Conservation (phyloP, 2,113 vertebrate species). For the Psettodes erumei region DNA sequence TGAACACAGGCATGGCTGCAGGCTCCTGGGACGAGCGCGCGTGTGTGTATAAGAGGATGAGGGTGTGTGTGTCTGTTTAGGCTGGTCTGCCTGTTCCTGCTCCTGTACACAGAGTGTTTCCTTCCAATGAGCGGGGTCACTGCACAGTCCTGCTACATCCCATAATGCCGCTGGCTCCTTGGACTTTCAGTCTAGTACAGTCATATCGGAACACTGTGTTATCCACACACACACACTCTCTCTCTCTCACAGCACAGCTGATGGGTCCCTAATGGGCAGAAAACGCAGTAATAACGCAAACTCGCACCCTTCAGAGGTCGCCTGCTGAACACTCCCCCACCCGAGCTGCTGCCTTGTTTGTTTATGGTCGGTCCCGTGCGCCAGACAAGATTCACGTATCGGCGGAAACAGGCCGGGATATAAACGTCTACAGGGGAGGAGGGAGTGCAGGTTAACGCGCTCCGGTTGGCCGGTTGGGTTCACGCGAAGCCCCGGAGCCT, state of each 20-base stretch:
- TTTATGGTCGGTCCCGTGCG: constrained; percentile 72
- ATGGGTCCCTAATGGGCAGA: not conserved
- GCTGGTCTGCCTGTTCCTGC: constrained; percentile 61
- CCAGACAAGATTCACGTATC: constrained; percentile 60
- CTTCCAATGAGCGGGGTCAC: constrained; percentile 74
- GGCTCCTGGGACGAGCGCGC: not conserved
- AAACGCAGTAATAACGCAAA: constrained; percentile 40
- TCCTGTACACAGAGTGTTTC: constrained; percentile 68
- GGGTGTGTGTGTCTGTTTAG: constrained; percentile 52
- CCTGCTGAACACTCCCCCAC: constrained; percentile 39
- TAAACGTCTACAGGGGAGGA: not conserved
- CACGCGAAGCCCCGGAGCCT: constrained; percentile 31
- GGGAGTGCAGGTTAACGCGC: constrained; percentile 13
- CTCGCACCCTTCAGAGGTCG: constrained; percentile 58
- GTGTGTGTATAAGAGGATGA: constrained; percentile 6
- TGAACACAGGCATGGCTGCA: constrained; percentile 96
- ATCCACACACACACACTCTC: constrained; percentile 15
- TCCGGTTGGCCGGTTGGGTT: constrained; percentile 29
- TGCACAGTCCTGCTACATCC: constrained; percentile 76
- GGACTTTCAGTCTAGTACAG: constrained; percentile 59
- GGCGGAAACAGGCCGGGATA: constrained; percentile 53
- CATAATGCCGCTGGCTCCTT: constrained; percentile 66
- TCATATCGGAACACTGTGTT: constrained; percentile 48
- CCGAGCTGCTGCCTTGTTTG: constrained; percentile 67
- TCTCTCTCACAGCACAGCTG: constrained; percentile 32